Base-by-base conservation (phyloP, 2,888 invertebrate species). In the Bombylius discolor region DNA sequence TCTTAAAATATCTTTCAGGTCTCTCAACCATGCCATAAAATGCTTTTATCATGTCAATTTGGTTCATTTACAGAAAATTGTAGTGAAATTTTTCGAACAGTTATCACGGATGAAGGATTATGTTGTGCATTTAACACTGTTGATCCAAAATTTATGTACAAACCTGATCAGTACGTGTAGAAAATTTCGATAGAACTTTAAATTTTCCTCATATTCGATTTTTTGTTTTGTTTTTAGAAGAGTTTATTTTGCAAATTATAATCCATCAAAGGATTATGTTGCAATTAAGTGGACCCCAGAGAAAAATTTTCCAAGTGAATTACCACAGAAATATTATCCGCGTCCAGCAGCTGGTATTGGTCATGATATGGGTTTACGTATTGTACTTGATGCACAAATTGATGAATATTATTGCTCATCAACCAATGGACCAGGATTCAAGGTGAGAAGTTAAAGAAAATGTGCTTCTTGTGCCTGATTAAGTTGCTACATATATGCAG, bases 61-160 rank as follows among this genome's bases (percentile, higher is more conserved):
- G 80, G 82, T 64, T 80, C 80, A 0, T 72, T 75, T 8, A 65
- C 65, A 1, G 74, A 77, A 61, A 78, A 80, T 58, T 90, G 90
- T 64, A 75, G 78, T 12, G 78, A 82, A 48, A 66, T 87, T 57
- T 89, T 90, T 70, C 84, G 83, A 64, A 80, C 84, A 0, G 81
- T 85, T 48, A 74, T 89, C 55, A 89, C 90, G 0, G 90, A 91
- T 64, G 89, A 89, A 68, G 90, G 90, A 0, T 77, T 89, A 1
- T 91, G 90, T 67, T 90, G 90, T 70, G 84, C 86, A 5, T 90
- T 90, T 68, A 90, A 90, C 68, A 80, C 82, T 59, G 79, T 89
- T 1, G 84, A 86, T 57, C 77, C 81, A 1, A 78, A 82, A 58
- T 79, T 78, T 56, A 78, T 86, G 71, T 85, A 84, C 42, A 51